Evolutionary conservation across 2,797 vertebrate species (phyloP).

Genomic region (Anniella stebbinsi): DNA sequence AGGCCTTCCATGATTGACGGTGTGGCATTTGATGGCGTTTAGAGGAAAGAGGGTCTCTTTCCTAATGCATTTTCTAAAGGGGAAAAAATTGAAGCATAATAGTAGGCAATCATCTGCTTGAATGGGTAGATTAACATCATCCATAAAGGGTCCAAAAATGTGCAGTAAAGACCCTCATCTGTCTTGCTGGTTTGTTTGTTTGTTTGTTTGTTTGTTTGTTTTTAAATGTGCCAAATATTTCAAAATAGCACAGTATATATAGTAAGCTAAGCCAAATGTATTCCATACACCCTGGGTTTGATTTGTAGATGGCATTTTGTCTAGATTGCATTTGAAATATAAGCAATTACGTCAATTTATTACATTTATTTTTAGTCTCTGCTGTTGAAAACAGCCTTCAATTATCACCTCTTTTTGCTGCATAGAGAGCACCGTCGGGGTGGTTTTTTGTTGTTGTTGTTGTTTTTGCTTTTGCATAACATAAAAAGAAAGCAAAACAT

Average conservation of each 20-base stretch:
- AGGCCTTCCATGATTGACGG: conserved; percentile 17
- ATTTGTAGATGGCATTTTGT: conserved; percentile 50
- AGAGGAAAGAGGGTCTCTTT: conserved; percentile 31
- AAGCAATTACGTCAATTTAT: conserved; percentile 42
- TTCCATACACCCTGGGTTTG: conserved; percentile 40
- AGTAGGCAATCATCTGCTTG: conserved; percentile 49
- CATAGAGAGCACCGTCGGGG: background rate
- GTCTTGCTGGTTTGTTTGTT: conserved; percentile 36
- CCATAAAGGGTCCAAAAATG: conserved; percentile 34
- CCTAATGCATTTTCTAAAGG: conserved; percentile 29
- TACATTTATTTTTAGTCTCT: conserved; percentile 43
- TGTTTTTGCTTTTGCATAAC: background rate
- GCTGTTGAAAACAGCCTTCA: conserved; percentile 31
- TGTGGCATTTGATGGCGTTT: conserved; percentile 46
- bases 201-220: conserved; percentile 36
- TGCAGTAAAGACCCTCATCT: conserved; percentile 44
- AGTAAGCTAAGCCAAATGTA: conserved; percentile 36
- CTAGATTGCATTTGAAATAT: conserved; percentile 47
- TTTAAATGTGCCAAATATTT: conserved; percentile 19
- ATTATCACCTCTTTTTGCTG: conserved; percentile 39
- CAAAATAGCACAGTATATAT: conserved; percentile 18
- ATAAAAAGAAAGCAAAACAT: conserved; percentile 25
- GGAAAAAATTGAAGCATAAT: conserved; percentile 32
- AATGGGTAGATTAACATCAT: conserved; percentile 43
- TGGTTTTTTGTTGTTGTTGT: too few relatives aligned